These are phyloP conservation scores for Pachyseris speciosa DNA, from an alignment of 64 coral and sea anemone species.

Conservation along the genomic window DNA sequence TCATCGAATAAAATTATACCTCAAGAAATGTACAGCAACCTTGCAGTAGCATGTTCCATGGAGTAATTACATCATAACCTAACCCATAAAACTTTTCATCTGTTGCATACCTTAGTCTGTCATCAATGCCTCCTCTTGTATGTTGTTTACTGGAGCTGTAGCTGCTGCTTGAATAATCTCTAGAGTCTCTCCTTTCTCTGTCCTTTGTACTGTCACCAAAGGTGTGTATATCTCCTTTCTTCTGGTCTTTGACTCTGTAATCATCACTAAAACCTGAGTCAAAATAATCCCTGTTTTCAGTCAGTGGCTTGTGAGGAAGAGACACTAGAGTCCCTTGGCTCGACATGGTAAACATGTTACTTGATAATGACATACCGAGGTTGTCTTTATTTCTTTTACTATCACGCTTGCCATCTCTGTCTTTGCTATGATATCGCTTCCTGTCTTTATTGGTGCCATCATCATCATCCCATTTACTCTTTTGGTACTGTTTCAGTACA, in stretches of 20 bases:
- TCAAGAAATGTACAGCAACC: no score
- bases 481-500: slow-evolving; percentile 20
- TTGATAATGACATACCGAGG: neutral
- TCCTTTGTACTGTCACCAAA: no score
- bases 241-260: neutral
- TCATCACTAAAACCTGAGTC: neutral
- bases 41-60: no score
- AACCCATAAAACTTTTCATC: neutral
- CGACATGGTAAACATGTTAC: neutral
- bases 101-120: slow-evolving; percentile 8
- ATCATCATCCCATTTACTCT: slow-evolving; percentile 42
- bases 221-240: neutral
- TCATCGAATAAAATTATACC: no score
- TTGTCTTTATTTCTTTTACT: neutral
- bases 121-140: neutral
- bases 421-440: slow-evolving; percentile 6
- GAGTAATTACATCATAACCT: no score
- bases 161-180: slow-evolving; percentile 2
- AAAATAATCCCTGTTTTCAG: neutral
- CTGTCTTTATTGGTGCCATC: neutral
- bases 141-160: neutral
- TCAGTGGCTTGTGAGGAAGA: neutral
- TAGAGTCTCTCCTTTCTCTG: neutral
- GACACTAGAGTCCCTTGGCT: neutral
- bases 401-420: neutral